phyloP scores from a whole-genome alignment of 1,140 invertebrate genomes.

The Artemia franciscana region DNA sequence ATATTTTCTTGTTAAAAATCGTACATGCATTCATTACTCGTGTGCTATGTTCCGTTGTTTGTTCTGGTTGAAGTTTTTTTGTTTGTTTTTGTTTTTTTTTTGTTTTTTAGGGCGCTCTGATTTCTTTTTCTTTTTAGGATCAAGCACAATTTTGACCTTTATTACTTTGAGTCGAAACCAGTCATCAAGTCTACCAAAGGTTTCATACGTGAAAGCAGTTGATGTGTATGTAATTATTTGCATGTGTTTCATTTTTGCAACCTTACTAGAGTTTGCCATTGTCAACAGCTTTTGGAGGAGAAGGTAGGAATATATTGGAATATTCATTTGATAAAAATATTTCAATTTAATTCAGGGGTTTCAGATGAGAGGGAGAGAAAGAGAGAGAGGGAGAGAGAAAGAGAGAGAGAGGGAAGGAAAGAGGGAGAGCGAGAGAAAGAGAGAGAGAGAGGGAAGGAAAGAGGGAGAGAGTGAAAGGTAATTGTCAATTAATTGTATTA shows the following conservation, averaged over 20 bases:
- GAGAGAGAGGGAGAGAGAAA: no score
- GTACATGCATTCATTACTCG: background rate
- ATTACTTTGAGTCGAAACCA: slow-evolving; percentile 59
- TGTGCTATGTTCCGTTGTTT: background rate
- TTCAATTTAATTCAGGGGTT: no score
- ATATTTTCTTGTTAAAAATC: background rate
- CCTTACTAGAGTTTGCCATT: slow-evolving; percentile 67
- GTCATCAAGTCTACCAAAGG: slow-evolving; percentile 57
- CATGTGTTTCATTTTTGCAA: slow-evolving; percentile 56
- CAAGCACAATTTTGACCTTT: slow-evolving; percentile 60
- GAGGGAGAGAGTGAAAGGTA: no score
- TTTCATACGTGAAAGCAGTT: slow-evolving; percentile 71
- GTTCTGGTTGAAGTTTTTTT: background rate
- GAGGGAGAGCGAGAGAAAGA: no score
- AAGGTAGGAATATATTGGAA: no score
- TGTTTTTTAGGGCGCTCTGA: background rate
- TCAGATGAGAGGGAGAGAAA: no score
- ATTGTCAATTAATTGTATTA: no score
- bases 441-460: no score
- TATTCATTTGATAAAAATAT: no score
- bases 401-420: no score
- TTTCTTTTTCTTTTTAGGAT: slow-evolving; percentile 27
- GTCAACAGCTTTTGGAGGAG: slow-evolving; percentile 66
- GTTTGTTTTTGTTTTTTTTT: background rate
- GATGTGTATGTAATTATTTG: slow-evolving; percentile 74